Evolutionary conservation across 2,888 invertebrate species (phyloP), one percentile per base, ranked within the genome.

Genomic region (Tetragnatha montana): DNA sequence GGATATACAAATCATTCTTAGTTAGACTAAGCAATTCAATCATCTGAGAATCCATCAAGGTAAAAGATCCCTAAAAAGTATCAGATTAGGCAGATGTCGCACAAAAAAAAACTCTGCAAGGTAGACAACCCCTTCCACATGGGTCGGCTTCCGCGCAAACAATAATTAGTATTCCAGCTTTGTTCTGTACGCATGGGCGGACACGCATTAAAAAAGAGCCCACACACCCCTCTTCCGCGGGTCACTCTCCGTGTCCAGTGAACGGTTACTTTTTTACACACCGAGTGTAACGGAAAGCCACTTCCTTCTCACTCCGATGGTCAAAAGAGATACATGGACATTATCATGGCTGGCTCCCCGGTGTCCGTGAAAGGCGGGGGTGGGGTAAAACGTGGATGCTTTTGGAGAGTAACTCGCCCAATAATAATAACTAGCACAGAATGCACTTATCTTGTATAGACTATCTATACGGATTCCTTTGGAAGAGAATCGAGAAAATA

Each of bases 151-250:
- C 84, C 76, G 49, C 76, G 49, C 85, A 70, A 85, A 79, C 78
- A 85, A 86, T 87, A 87, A 87, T 87, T 87, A 87, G 75, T 87
- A 87, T 87, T 81, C 87, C 82, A 82, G 49, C 75, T 82, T 70
- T 81, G 76, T 79, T 51, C 75, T 74, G 75, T 50, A 87, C 87
- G 87, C 87, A 81, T 87, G 87, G 87, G 51, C 81, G 82, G 75
- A 69, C 81, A 80, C 79, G 78, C 86, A 35, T 80, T 50, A 60
- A 73, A 87, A 81, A 81, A 81, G 49, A 50, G 17, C 68, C 68
- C 22, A 21, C 70, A 14, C 70, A 70, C 50, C 78, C 47, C 51
- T 80, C 69, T 79, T 86, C 79, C 79, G 68, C 87, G 81, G 87
- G 87, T 87, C 87, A 87, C 81, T 87, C 87, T 69, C 81, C 81